Base-by-base conservation (phyloP, 2,113 vertebrate species). In the Cyrtonyx montezumae region DNA sequence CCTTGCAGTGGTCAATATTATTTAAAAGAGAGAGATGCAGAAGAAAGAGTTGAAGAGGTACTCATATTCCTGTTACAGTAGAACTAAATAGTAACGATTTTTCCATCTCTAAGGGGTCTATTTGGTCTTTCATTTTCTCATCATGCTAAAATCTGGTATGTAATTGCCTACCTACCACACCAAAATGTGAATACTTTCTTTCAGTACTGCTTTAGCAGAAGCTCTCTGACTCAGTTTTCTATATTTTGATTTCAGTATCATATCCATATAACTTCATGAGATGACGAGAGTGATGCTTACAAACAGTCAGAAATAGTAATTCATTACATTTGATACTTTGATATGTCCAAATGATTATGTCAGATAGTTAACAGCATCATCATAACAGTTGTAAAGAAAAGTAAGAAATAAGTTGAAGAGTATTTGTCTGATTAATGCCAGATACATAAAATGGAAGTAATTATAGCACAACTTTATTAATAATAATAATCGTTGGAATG, bases 11-110 rank as follows among this genome's bases (percentile, higher is more conserved):
- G 53, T 65, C 23, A 20, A 61, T 34, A 6, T 40, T 77, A 55
- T 34, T 88, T 79, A 0, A 77, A 83, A 25, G 15, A 11, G 15
- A 58, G 13, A 1, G 0, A 0, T 5, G 12, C 4, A 43, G 40
- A 77, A 56, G 25, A 43, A 79, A 82, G 48, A 65, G 37, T 4
- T 75, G 20, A 25, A 55, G 25, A 70, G 36, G 7, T 37, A 0
- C 3, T 56, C 0, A 8, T 87, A 63, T 17, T 21, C 5, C 9
- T 17, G 0, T 9, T 28, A 53, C 16, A 53, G 26, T 16, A 46
- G 4, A 23, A 56, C 5, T 34, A 6, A 13, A 26, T 49, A 20
- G 25, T 51, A 43, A 18, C 5, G 25, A 36, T 15, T 37, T 71
- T 9, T 51, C 7, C 12, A 8, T 45, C 13, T 48, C 37, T 32